These are phyloP conservation scores for Eueides isabella DNA, from an alignment of 1,140 invertebrate genomes.

Conservation along the genomic window DNA sequence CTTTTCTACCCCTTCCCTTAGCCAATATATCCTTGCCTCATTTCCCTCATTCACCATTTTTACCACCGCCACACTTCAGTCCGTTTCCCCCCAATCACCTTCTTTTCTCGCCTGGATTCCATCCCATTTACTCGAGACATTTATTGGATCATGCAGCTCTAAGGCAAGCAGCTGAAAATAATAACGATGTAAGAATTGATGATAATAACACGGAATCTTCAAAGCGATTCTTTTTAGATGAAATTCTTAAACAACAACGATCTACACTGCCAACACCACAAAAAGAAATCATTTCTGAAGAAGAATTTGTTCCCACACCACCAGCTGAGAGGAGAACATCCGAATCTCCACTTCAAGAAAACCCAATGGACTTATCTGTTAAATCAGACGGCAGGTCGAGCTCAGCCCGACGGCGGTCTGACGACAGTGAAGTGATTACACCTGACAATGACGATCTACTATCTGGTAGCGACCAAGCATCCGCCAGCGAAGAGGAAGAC, in stretches of 20 bases:
- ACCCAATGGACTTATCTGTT: slow-evolving; percentile 91
- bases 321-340: slow-evolving; percentile 74
- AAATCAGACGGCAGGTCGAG: slow-evolving; percentile 83
- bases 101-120: slow-evolving; percentile 85
- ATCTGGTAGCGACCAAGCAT: slow-evolving; percentile 82
- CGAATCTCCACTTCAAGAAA: slow-evolving; percentile 84
- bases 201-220: slow-evolving; percentile 83
- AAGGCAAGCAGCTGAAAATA: slow-evolving; percentile 80
- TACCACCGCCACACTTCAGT: slow-evolving; percentile 83
- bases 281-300: slow-evolving; percentile 73
- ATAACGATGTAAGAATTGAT: slow-evolving; percentile 84
- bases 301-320: slow-evolving; percentile 73
- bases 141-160: slow-evolving; percentile 81
- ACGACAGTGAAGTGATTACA: slow-evolving; percentile 76
- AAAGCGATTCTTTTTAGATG: slow-evolving; percentile 88
- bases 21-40: slow-evolving; percentile 84
- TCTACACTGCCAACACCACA: slow-evolving; percentile 64
- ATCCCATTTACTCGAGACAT: slow-evolving; percentile 85
- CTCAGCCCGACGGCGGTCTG: slow-evolving; percentile 71
- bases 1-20: slow-evolving; percentile 83
- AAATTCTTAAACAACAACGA: slow-evolving; percentile 86
- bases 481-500: slow-evolving; percentile 81
- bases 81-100: slow-evolving; percentile 80
- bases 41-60: slow-evolving; percentile 85
- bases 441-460: slow-evolving; percentile 72